Evolutionary conservation across 2,888 invertebrate genomes (phyloP).

Genomic region (Euclidia mi): DNA sequence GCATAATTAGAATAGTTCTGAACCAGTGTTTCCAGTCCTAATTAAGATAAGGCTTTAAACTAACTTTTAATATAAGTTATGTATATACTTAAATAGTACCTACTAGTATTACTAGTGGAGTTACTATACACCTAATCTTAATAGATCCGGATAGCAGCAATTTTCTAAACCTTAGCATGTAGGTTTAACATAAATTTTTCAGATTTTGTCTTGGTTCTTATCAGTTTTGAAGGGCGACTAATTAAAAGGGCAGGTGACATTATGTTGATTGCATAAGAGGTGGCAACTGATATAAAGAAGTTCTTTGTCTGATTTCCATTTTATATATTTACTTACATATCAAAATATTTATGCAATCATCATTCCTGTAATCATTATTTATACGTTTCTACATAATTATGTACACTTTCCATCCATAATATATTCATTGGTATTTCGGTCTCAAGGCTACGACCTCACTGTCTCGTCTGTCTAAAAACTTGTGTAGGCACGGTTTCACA

Average conservation of each 20-base stretch:
- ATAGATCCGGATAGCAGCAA: slow-evolving; percentile 24
- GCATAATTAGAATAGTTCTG: slow-evolving; percentile 28
- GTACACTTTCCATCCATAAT: slow-evolving; percentile 34
- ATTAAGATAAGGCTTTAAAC: slow-evolving; percentile 46
- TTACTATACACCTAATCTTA: slow-evolving; percentile 7
- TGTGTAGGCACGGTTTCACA: slow-evolving; percentile 33
- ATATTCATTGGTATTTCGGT: slow-evolving; percentile 53
- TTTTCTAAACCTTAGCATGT: slow-evolving; percentile 1
- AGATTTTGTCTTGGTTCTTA: slow-evolving; percentile 8
- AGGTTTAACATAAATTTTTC: slow-evolving; percentile 6
- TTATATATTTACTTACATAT: slow-evolving; percentile 47
- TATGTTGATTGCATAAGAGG: slow-evolving; percentile 72
- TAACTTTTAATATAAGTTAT: slow-evolving; percentile 47
- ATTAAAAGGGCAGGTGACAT: slow-evolving; percentile 72
- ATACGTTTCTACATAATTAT: slow-evolving; percentile 40
- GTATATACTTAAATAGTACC: slow-evolving; percentile 15
- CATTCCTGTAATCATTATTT: slow-evolving; percentile 56
- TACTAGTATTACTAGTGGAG: slow-evolving; percentile 18
- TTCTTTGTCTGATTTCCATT: slow-evolving; percentile 35
- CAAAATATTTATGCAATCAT: slow-evolving; percentile 75
- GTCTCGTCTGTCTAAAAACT: slow-evolving; percentile 31
- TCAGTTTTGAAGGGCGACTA: slow-evolving; percentile 33
- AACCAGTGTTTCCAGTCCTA: slow-evolving; percentile 40
- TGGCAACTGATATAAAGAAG: slow-evolving; percentile 43
- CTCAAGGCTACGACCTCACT: slow-evolving; percentile 59